A percentile compares a stretch with the other conserved stretches of the same genome.
Evolutionary conservation across 2,113 vertebrate species (phyloP).

Genomic region (Garra rufa): DNA sequence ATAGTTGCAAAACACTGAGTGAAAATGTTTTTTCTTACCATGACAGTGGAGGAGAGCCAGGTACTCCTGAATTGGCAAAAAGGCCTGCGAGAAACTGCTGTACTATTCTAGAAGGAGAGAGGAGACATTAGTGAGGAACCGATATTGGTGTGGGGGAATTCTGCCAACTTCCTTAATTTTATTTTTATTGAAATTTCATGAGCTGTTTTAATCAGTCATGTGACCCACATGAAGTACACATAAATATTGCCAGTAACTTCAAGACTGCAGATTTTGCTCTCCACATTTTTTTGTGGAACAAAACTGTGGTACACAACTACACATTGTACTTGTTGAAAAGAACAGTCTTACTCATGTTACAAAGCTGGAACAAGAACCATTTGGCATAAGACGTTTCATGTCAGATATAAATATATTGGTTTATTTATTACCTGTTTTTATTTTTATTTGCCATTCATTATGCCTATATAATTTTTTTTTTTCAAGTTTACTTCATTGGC

Average conservation of each 20-base stretch:
- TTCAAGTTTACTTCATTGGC: background rate
- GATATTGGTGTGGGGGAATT: slow-evolving; percentile 16
- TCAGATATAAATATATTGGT: background rate
- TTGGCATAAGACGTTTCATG: background rate
- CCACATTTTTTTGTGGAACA: background rate
- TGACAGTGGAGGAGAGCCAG: slow-evolving; percentile 89
- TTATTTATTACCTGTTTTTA: background rate
- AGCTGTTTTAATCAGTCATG: background rate
- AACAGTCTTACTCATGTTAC: background rate
- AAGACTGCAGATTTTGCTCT: background rate
- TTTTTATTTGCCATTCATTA: background rate
- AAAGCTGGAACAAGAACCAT: background rate
- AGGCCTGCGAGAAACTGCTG: slow-evolving; percentile 96
- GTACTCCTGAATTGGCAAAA: slow-evolving; percentile 89
- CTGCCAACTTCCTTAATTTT: background rate
- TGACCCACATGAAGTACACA: background rate
- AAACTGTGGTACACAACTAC: background rate
- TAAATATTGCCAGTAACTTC: background rate
- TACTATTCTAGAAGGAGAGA: slow-evolving; percentile 81
- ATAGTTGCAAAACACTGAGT: background rate
- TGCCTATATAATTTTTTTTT: background rate
- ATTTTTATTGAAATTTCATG: background rate
- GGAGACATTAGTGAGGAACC: slow-evolving; percentile 8
- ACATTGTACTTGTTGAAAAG: background rate
- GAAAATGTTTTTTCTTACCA: slow-evolving; percentile 78